Evolutionary conservation across 2,797 vertebrate species (phyloP), one percentile per base, ranked within the genome.

Genomic region (Arrhamphus sclerolepis): DNA sequence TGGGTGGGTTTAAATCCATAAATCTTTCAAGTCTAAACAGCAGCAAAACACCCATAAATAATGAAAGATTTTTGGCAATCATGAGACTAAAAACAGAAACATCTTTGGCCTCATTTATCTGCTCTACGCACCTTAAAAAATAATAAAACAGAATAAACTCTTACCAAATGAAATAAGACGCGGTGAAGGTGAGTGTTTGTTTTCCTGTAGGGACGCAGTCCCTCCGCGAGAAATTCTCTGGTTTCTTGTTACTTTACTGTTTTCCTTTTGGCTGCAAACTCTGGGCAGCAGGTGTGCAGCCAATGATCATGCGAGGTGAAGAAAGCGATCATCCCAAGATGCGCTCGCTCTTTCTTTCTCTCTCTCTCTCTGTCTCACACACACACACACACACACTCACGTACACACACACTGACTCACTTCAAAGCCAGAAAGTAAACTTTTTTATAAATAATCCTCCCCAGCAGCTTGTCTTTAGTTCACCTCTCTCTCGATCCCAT

Each of bases 31-130:
- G 44, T 63, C 66, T 52, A 51, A 80, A 81, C 67, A 80, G 81
- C 73, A 82, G 72, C 80, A 71, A 76, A 77, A 81, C 72, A 72
- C 17, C 57, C 54, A 52, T 81, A 77, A 80, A 80, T 80, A 80
- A 81, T 75, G 62, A 38, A 79, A 42, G 60, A 54, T 61, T 53
- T 62, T 52, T 66, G 50, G 62, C 42, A 72, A 62, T 59, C 46
- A 47, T 51, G 60, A 52, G 49, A 64, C 17, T 49, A 61, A 70
- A 81, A 74, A 70, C 44, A 82, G 58, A 76, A 66, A 63, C 50
- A 49, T 61, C 19, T 49, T 64, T 46, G 19, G n/a, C 17, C 53
- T 41, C 11, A 34, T 51, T 64, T 57, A 19, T 46, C 19, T 66
- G 29, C 60, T 28, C 34, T 5, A 9, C 4, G 29, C 6, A 29